These are phyloP conservation scores for Channa maculata DNA, from an alignment of 2,113 vertebrate species.

Conservation along the genomic window DNA sequence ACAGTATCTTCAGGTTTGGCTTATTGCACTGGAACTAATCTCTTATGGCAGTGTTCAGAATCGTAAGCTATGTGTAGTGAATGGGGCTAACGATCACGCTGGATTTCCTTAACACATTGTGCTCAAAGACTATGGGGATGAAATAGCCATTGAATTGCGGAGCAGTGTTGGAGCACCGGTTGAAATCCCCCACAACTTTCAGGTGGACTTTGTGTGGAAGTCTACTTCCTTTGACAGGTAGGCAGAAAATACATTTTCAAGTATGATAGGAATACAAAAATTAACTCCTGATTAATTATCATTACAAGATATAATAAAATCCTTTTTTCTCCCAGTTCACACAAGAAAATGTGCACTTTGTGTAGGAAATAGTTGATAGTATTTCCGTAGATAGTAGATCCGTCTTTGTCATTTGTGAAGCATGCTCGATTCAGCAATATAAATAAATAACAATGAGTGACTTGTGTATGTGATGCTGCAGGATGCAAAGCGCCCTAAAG, in stretches of 20 bases:
- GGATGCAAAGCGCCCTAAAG: constrained; percentile 98
- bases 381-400: too few species aligned
- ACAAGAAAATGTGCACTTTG: not conserved
- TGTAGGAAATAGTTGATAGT: not conserved
- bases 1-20: not conserved
- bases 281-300: not conserved
- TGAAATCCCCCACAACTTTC: constrained; percentile 98
- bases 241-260: not conserved
- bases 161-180: constrained; percentile 96
- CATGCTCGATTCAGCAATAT: too few species aligned
- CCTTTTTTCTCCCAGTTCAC: not conserved
- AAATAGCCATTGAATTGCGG: constrained; percentile 97
- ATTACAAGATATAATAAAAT: not conserved
- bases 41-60: not conserved
- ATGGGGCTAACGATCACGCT: not conserved
- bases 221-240: constrained; percentile 99
- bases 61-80: too few species aligned
- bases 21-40: not conserved
- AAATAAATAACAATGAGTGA: not conserved
- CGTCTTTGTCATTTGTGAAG: too few species aligned
- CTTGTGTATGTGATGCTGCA: constrained; percentile 58
- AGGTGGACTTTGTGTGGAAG: constrained; percentile 99
- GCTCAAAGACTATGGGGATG: constrained; percentile 95
- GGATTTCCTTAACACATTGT: constrained; percentile 81
- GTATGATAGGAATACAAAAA: not conserved